Percentiles rank a stretch among this genome's conserved stretches.
These are phyloP conservation scores for Sebastes cheni DNA, from an alignment of 2,797 vertebrate genomes.

Conservation along the genomic window DNA sequence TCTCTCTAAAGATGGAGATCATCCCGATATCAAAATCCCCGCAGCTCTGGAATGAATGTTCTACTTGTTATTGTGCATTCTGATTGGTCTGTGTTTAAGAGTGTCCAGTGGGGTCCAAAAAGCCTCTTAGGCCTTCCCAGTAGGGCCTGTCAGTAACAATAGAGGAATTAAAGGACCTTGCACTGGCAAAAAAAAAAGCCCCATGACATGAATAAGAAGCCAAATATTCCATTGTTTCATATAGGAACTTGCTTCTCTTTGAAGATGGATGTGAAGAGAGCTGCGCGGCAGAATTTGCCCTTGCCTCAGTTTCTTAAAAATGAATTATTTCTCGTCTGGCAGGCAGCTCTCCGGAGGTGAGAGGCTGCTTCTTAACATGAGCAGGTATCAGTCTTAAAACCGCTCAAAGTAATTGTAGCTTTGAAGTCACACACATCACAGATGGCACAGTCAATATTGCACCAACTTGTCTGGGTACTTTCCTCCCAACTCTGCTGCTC, in stretches of 20 bases:
- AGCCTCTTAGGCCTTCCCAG: constrained; percentile 74
- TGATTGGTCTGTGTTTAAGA: constrained; percentile 75
- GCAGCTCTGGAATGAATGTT: constrained; percentile 69
- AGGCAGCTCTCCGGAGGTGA: constrained; percentile 82
- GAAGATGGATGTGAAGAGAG: constrained; percentile 76
- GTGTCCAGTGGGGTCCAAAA: constrained; percentile 75
- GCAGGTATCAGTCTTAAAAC: constrained; percentile 82
- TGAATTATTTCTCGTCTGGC: constrained; percentile 80
- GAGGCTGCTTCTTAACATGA: constrained; percentile 80
- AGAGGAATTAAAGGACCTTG: constrained; percentile 72
- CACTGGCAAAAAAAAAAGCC: constrained; percentile 51
- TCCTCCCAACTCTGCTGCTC: constrained; percentile 66
- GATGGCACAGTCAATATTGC: constrained; percentile 80
- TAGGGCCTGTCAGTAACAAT: constrained; percentile 72
- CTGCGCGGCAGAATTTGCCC: constrained; percentile 72
- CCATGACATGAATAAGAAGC: constrained; percentile 67
- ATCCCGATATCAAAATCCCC: constrained; percentile 69
- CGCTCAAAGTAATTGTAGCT: constrained; percentile 84
- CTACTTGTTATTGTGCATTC: constrained; percentile 72
- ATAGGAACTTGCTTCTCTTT: constrained; percentile 77
- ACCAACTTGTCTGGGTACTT: constrained; percentile 77
- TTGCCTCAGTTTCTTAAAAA: constrained; percentile 77
- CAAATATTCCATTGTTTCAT: constrained; percentile 82
- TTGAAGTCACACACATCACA: constrained; percentile 84
- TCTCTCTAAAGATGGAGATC: constrained; percentile 72